A percentile compares a stretch with the other conserved stretches of the same genome.
These are phyloP conservation scores for Cheirogaleus medius DNA, from an alignment of 2,113 vertebrate species.

Conservation along the genomic window DNA sequence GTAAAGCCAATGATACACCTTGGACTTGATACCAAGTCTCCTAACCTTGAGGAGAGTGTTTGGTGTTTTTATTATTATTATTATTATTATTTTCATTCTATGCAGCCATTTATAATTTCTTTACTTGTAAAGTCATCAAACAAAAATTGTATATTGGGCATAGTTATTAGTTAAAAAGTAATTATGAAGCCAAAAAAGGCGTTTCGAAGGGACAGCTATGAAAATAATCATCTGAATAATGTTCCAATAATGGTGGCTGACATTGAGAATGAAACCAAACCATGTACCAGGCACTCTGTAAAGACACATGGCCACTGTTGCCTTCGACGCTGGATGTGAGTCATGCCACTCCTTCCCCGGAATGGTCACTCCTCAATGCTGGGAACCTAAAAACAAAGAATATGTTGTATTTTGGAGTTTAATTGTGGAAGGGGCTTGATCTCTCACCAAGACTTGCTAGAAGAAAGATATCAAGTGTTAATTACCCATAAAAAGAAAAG, in stretches of 20 bases:
- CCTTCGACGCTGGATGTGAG: not conserved
- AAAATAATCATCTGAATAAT: not conserved
- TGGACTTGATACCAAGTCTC: not conserved
- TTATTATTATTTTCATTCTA: no score
- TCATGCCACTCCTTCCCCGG: not conserved
- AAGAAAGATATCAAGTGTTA: not conserved
- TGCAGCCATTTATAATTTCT: not conserved
- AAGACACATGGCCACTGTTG: not conserved
- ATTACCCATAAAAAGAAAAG: not conserved
- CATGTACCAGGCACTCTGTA: no score
- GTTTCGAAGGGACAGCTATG: not conserved
- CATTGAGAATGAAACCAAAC: not conserved
- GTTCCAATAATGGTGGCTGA: not conserved
- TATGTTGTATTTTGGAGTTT: not conserved
- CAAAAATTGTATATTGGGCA: not conserved
- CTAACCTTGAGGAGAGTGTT: not conserved
- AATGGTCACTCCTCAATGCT: not conserved
- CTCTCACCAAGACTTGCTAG: not conserved
- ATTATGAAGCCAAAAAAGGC: not conserved
- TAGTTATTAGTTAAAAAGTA: not conserved
- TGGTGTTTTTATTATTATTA: not conserved
- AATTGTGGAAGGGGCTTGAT: accelerated
- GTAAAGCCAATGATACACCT: not conserved
- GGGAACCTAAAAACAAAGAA: no score
- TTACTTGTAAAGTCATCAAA: not conserved